phyloP scores from a whole-genome alignment of 2,888 invertebrate species.

The Protonemura montana region DNA sequence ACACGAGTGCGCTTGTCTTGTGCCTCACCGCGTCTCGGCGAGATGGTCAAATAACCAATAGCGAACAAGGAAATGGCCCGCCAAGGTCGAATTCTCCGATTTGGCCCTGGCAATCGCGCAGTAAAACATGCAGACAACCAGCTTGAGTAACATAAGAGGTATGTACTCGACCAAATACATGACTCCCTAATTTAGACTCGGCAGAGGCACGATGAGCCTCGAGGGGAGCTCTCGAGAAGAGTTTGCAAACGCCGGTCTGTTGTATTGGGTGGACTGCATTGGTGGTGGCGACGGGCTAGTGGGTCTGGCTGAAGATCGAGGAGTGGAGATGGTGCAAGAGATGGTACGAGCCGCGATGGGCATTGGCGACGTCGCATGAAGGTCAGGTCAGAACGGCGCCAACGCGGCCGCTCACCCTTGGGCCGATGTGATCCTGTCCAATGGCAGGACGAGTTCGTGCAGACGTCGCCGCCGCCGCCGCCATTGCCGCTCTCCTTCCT shows the following conservation, averaged over 20 bases:
- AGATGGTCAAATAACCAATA: not conserved
- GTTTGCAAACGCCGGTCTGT: not conserved
- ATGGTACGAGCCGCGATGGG: not conserved
- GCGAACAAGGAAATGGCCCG: not conserved
- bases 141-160: not conserved
- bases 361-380: not conserved
- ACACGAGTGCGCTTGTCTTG: too few species aligned
- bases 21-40: too few species aligned
- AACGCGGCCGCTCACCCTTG: not conserved
- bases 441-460: not conserved
- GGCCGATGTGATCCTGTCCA: not conserved
- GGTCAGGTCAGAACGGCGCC: constrained; percentile 17
- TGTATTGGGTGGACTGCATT: not conserved
- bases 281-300: not conserved
- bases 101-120: not conserved
- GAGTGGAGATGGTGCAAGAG: not conserved
- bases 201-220: not conserved
- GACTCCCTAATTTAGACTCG: not conserved
- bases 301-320: not conserved
- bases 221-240: not conserved
- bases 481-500: not conserved
- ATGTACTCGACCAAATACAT: not conserved
- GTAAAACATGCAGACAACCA: not conserved
- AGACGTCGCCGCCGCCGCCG: not conserved
- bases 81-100: not conserved